Conservation (phyloP, 2,888 invertebrate species). For the Rotaria macrura region DNA sequence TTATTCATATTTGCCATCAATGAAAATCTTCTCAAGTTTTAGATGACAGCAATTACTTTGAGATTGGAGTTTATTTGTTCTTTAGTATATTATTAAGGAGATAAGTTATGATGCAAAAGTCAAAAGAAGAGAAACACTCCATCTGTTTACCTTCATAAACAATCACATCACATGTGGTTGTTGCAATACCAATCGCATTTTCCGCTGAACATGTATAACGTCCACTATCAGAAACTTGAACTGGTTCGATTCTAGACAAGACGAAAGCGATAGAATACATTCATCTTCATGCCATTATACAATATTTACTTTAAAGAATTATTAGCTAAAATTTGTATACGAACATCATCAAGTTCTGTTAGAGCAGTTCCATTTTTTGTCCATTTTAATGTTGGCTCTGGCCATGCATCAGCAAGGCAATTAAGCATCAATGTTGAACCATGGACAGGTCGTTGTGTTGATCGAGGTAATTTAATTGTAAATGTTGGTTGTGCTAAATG, state of each 20-base stretch:
- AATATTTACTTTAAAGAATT: background rate
- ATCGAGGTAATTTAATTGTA: background rate
- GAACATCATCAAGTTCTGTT: background rate
- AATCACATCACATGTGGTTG: background rate
- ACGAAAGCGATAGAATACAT: too few species aligned
- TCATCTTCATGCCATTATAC: too few species aligned
- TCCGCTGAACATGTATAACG: conserved; percentile 5
- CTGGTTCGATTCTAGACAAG: background rate
- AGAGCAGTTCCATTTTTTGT: background rate
- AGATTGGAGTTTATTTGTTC: too few species aligned
- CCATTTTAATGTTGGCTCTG: background rate
- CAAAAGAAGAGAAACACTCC: too few species aligned
- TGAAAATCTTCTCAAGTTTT: too few species aligned
- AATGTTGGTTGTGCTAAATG: background rate
- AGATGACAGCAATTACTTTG: too few species aligned
- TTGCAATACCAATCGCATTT: background rate
- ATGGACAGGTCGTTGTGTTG: background rate
- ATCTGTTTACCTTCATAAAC: background rate
- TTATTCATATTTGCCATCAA: too few species aligned
- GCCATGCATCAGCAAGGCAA: conserved; percentile 1
- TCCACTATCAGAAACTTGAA: background rate
- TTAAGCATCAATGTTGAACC: background rate
- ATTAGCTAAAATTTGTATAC: background rate
- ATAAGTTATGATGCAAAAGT: too few species aligned
- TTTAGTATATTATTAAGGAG: too few species aligned